phyloP scores from a whole-genome alignment of 2,797 vertebrate genomes.

The Miichthys miiuy region DNA sequence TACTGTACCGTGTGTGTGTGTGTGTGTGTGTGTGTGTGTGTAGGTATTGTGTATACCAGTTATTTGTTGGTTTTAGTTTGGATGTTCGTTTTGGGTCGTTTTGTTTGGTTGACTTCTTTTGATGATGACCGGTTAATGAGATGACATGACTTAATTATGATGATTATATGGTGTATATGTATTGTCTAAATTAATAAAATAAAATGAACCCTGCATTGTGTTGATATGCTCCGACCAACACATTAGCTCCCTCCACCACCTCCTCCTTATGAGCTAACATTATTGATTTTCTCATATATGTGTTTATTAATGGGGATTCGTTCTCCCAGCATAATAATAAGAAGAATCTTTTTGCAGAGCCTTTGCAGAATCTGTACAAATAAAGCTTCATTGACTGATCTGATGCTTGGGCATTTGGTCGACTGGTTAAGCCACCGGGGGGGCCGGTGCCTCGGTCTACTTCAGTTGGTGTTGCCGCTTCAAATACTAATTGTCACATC shows the following conservation, averaged over 20 bases:
- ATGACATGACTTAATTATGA: too few species aligned
- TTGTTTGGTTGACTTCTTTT: too few species aligned
- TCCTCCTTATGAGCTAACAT: not conserved
- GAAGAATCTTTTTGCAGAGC: not conserved
- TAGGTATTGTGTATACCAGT: too few species aligned
- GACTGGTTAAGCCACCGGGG: not conserved
- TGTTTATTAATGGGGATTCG: not conserved
- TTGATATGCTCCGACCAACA: not conserved
- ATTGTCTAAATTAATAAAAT: too few species aligned
- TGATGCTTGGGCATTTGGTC: not conserved
- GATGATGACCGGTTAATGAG: too few species aligned
- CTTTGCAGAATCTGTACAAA: not conserved
- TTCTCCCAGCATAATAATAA: not conserved
- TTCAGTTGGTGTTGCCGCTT: slow-evolving; percentile 7
- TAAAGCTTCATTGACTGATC: too few species aligned
- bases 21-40: too few species aligned
- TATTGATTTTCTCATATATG: not conserved
- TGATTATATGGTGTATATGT: too few species aligned
- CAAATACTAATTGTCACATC: slow-evolving; percentile 34
- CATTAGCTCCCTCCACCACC: not conserved
- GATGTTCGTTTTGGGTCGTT: too few species aligned
- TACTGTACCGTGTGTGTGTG: too few species aligned
- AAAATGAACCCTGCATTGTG: too few species aligned
- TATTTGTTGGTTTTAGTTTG: too few species aligned
- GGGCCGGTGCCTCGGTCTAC: not conserved